Base-by-base conservation (phyloP, 2,888 invertebrate species). In the Microchrysa polita region DNA sequence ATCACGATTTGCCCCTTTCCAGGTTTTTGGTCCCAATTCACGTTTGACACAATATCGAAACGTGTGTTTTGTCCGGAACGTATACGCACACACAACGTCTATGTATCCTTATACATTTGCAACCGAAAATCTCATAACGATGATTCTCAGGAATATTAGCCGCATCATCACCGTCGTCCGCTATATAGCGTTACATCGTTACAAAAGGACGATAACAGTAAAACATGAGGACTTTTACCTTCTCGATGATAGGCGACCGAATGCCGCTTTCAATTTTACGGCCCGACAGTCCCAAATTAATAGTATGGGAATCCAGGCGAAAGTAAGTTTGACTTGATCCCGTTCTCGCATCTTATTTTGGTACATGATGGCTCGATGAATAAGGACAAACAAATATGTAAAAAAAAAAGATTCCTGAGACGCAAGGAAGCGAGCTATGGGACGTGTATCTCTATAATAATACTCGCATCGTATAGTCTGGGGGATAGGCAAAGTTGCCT, bases 271-370 rank as follows among this genome's bases (percentile, higher is more conserved):
- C 69, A 69, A 69, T 69, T 69, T 69, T 69, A 69, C 69, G 69
- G 69, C 69, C 57, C 69, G 57, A 57, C 69, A 69, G 69, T 69
- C 69, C 69, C 69, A 69, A 69, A 69, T 69, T 69, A 69, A 69
- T 69, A 69, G 69, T 69, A 69, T 55, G 69, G 48, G 69, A 12
- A 34, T n/a, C 12, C 48, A 48, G 27, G 27, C 27, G 27, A 34
- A 34, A 34, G 27, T 34, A 2, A 34, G 5, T 12, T 48, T 12
- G 40, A n/a, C 4, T 69, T 12, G 69, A 40, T 55, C 42, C 48
- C 65, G 12, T 69, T 40, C n/a, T 57, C 18, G 55, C 23, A 40
- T 34, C 40, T 20, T 69, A 20, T 22, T 67, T 53, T 34, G 7
- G 48, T 48, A 12, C 48, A n/a, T n/a, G 2, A n/a, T 12, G 48